Percentiles rank a stretch among this genome's conserved stretches.
These are phyloP conservation scores for cattle (Bos taurus) DNA, from an alignment of 2,113 vertebrate species.

Conservation along the genomic window ARS-UCD2.0 NC_037357.1:88183001-88183500, in stretches of 20 bases:
- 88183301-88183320: neutral
- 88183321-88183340: conserved; percentile 33
- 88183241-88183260: conserved; percentile 15
- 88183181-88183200: conserved; percentile 1
- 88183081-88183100: conserved; percentile 23
- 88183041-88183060: conserved; percentile 29
- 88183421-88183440: neutral
- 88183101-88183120: neutral
- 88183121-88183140: neutral
- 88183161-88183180: neutral
- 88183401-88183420: neutral
- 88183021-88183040: neutral
- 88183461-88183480: conserved; percentile 10
- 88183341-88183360: conserved; percentile 16
- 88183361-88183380: neutral
- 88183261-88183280: neutral
- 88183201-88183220: conserved; percentile 21
- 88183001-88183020: neutral
- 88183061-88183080: neutral
- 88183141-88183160: conserved; percentile 22
- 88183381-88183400: conserved; percentile 16
- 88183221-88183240: conserved; percentile 25
- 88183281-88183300: neutral
- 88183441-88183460: neutral
- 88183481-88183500: conserved; percentile 6